Conservation (phyloP, 1,140 invertebrate species). For the Conus betulinus region DNA sequence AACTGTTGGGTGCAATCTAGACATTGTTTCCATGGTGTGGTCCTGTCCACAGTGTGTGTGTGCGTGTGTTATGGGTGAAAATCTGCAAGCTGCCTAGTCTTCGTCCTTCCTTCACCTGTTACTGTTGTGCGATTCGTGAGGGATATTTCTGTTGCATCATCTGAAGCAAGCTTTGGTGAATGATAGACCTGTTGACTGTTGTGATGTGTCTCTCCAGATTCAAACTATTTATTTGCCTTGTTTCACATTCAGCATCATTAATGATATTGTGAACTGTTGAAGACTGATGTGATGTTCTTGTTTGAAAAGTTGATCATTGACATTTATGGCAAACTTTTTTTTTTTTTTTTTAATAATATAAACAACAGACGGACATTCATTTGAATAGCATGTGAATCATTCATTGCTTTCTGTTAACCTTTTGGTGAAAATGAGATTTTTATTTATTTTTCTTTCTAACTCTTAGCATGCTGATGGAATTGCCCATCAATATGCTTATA, state of each 20-base stretch:
- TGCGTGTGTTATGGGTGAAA: background rate
- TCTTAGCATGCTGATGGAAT: too few species aligned
- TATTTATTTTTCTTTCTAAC: too few species aligned
- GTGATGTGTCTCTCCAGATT: background rate
- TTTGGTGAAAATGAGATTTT: too few species aligned
- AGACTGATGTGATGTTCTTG: background rate
- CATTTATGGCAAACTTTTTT: background rate
- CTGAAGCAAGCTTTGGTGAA: background rate
- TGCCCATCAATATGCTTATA: too few species aligned
- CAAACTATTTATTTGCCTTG: conserved; percentile 3
- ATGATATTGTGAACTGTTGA: background rate
- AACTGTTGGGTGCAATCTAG: conserved; percentile 9
- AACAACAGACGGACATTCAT: background rate
- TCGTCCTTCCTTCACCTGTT: background rate
- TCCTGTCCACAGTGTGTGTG: background rate
- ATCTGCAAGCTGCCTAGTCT: conserved; percentile 6
- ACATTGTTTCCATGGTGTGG: conserved; percentile 11
- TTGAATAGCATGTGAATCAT: background rate
- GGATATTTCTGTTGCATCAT: background rate
- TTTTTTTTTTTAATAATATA: background rate
- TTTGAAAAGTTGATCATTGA: background rate
- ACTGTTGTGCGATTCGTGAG: background rate
- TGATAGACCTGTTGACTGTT: background rate
- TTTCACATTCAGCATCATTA: background rate
- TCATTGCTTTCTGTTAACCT: background rate